Evolutionary conservation across 2,113 vertebrate genomes (phyloP), one percentile per base, ranked within the genome.

Genomic region (Engystomops pustulosus): DNA sequence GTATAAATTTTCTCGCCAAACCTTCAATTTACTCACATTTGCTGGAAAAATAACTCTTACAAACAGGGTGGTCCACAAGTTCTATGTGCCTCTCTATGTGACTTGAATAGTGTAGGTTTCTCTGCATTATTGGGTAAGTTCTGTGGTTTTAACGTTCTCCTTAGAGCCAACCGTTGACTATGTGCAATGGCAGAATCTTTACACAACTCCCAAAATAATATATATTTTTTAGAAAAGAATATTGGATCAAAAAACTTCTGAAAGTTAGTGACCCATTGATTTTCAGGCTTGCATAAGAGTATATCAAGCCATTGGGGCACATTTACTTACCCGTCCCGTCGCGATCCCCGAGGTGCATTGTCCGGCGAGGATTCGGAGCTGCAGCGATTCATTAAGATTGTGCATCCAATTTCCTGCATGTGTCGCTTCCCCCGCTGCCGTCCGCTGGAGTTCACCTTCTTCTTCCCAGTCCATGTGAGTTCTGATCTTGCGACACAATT

Each of bases 1-100:
- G 51, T 78, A 41, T 77, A 77, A 77, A 58, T 78, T 74, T 74
- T 78, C 51, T 60, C 34, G 51, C 75, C 75, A 78, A 78, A 41
- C 75, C 34, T 60, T 78, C 53, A 60, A 78, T 78, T 76, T 76
- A 76, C 47, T 76, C 72, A 74, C 45, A 34, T 76, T 76, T 38
- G 9, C 75, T 78, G 53, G 75, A 78, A 58, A 78, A 78, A 41
- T 34, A 38, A 36, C 55, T 78, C 58, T 36, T 41, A 58, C 36
- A 36, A 38, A 58, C 75, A 41, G 75, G 75, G 75, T 78, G 75
- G 75, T 78, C 75, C 32, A 15, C 18, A 25, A 27, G 23, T 78
- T 11, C 14, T 17, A 60, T 60, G 53, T 27, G 32, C 34, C 51
- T 78, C 2, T 14, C 12, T 58, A 51, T 53, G 30, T 32, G 12